Conservation (phyloP, 2,888 invertebrate species). For the Branchellion lobata region DNA sequence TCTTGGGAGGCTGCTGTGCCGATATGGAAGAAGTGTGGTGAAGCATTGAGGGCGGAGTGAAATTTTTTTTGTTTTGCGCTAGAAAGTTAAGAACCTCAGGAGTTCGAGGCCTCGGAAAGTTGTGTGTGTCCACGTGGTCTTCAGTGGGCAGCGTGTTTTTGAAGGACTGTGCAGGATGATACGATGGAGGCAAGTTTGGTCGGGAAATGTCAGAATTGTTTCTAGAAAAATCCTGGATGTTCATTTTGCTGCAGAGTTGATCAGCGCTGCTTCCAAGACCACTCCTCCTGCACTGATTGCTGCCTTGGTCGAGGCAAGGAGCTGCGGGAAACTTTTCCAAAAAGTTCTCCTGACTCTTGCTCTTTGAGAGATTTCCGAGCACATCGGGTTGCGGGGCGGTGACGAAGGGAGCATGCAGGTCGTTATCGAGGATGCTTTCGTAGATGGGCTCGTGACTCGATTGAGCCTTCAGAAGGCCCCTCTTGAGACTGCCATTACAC, state of each 20-base stretch:
- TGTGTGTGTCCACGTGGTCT: neutral
- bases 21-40: neutral
- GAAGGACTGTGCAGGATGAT: no score
- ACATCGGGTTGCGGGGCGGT: neutral
- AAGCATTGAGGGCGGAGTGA: neutral
- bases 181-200: neutral
- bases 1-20: neutral
- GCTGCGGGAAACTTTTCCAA: neutral
- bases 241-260: neutral
- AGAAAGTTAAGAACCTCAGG: conserved; percentile 37
- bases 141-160: neutral
- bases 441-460: neutral
- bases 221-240: neutral
- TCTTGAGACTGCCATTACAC: neutral
- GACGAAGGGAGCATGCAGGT: neutral
- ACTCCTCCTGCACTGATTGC: neutral
- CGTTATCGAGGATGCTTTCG: neutral
- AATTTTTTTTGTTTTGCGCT: conserved; percentile 24
- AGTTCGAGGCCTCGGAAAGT: conserved; percentile 33
- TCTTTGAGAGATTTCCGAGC: neutral
- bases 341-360: conserved; percentile 13
- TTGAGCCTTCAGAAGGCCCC: neutral
- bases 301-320: neutral
- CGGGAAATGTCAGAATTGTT: neutral
- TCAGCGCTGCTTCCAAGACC: neutral